A percentile compares a stretch with the other conserved stretches of the same genome.
Evolutionary conservation across 2,888 invertebrate species (phyloP).

Genomic region (Aplocera efformata): DNA sequence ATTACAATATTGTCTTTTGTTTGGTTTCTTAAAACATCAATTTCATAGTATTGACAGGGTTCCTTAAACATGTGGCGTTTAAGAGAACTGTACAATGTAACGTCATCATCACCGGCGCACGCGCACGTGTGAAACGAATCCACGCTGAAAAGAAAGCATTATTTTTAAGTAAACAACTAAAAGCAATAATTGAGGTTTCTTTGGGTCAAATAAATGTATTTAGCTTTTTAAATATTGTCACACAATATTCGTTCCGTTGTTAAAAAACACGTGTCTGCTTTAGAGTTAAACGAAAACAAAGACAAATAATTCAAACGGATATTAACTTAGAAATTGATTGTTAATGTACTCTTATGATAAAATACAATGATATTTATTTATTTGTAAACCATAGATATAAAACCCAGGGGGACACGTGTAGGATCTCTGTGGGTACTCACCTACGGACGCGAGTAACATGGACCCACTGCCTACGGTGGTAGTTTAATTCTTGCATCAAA

Average conservation of each 20-base stretch:
- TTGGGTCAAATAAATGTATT: conserved; percentile 15
- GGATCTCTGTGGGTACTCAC: no score
- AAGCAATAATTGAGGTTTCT: conserved; percentile 18
- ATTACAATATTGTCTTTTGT: no score
- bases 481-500: no score
- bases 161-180: conserved; percentile 11
- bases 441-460: no score
- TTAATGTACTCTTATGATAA: no score
- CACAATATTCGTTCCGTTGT: conserved; percentile 6
- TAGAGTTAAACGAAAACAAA: conserved; percentile 1
- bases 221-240: conserved; percentile 14
- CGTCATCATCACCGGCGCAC: conserved; percentile 7
- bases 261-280: conserved; percentile 20
- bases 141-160: conserved; percentile 6
- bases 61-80: conserved; percentile 25
- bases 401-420: no score
- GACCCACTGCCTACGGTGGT: no score
- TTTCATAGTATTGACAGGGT: conserved; percentile 13
- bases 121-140: conserved; percentile 8
- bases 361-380: no score
- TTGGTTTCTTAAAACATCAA: no score
- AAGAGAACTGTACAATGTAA: conserved; percentile 2
- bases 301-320: no score
- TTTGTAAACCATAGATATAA: no score
- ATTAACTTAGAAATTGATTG: no score